Base-by-base conservation (phyloP, 2,797 vertebrate species). In the Chrysocyon brachyurus region DNA sequence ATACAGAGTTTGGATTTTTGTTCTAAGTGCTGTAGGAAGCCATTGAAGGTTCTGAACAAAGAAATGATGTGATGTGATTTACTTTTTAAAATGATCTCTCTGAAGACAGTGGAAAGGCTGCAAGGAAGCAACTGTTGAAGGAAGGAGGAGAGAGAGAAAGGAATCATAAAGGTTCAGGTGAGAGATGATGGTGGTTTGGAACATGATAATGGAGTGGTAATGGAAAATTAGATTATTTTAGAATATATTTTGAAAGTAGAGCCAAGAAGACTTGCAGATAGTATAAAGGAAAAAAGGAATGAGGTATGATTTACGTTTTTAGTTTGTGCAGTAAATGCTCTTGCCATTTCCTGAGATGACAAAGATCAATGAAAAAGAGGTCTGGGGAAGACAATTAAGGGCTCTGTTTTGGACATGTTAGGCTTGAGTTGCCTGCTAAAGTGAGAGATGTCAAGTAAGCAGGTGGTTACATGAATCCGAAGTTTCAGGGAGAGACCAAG, bases 341-440 rank as follows among this genome's bases (percentile, higher is more conserved):
- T 68, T 92, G 49, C 61, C 21, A 59, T 68, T 56, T 90, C 79
- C 87, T 66, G 68, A 83, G 46, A 66, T 92, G 68, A 94, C 17
- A 19, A 89, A 91, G 40, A 87, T 77, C 40, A 61, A 68, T 85
- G 59, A 78, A 79, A 95, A 89, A 96, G 31, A 92, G 28, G 24
- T 78, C 82, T 64, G 64, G 17, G 54, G 61, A 94, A 82, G 64
- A 83, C 22, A 95, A 89, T 63, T 88, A 63, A 94, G 72, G 78
- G 57, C 46, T 91, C 33, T 93, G 61, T 91, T 88, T 87, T 79
- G 63, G 77, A 73, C 70, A 93, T 91, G 46, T 79, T 92, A 91
- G 52, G 33, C 79, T 92, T 95, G 49, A 89, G n/a, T 83, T 78
- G 54, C 64, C 81, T 87, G 79, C 89, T 96, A 97, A 84, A 90